A percentile compares a stretch with the other conserved stretches of the same genome.
phyloP scores from a whole-genome alignment of 2,888 invertebrate species.

The Chirona hameri region DNA sequence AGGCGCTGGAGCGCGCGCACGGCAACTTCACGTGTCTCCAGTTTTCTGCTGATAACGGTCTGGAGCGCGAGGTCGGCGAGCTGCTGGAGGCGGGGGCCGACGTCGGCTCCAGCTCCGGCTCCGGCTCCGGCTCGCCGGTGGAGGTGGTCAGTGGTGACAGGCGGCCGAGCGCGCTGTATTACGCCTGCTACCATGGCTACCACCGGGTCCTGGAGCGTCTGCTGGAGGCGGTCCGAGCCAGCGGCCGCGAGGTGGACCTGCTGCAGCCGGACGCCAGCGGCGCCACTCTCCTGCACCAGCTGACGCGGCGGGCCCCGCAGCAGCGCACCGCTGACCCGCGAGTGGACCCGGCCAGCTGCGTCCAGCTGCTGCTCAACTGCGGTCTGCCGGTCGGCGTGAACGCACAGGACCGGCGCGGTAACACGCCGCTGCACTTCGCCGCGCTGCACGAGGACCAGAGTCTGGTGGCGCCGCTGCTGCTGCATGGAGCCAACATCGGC shows the following conservation, averaged over 20 bases:
- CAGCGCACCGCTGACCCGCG: conserved; percentile 28
- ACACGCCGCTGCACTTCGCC: conserved; percentile 62
- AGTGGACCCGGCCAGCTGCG: conserved; percentile 35
- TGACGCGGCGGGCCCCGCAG: conserved; percentile 34
- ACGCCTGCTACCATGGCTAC: conserved; percentile 34
- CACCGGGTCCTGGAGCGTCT: conserved; percentile 35
- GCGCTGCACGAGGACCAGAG: conserved; percentile 54
- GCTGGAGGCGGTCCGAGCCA: conserved; percentile 30
- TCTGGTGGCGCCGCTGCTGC: conserved; percentile 60
- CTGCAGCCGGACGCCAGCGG: conserved; percentile 32
- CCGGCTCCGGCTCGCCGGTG: no score
- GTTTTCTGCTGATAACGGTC: conserved; percentile 39
- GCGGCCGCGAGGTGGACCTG: conserved; percentile 32
- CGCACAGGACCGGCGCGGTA: conserved; percentile 59
- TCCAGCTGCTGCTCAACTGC: conserved; percentile 34
- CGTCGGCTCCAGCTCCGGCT: background rate
- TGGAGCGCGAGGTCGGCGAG: conserved; percentile 54
- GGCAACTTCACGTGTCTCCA: conserved; percentile 38
- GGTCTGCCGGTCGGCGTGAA: conserved; percentile 52
- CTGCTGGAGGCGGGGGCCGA: conserved; percentile 59
- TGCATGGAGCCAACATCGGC: conserved; percentile 69
- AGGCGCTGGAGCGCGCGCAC: conserved; percentile 37
- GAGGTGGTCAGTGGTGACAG: background rate
- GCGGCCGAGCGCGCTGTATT: background rate
- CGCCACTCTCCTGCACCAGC: conserved; percentile 40